Conservation (phyloP, 2,888 invertebrate genomes). For the Temnothorax unifasciatus region DNA sequence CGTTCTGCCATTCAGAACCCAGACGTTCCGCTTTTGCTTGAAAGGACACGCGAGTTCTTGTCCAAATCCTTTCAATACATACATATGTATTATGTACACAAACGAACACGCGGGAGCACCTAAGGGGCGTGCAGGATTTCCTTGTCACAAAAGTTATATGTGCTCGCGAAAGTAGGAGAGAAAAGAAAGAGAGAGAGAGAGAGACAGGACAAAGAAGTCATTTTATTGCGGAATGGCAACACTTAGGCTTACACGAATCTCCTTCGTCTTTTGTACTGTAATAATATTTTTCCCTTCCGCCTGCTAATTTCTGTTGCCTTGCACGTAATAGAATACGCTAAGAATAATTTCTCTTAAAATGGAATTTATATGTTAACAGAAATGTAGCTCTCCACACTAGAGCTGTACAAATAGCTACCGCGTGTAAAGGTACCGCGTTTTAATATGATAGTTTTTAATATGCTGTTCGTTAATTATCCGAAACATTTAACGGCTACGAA, state of each 20-base stretch:
- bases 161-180: constrained; percentile 43
- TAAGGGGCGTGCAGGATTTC: constrained; percentile 60
- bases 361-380: constrained; percentile 24
- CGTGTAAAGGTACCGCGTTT: no score
- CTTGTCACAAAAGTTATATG: constrained; percentile 70
- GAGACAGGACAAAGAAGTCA: constrained; percentile 74
- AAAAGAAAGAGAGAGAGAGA: constrained; percentile 1
- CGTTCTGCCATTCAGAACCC: constrained; percentile 39
- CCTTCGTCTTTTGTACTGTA: constrained; percentile 62
- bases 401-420: constrained; percentile 46
- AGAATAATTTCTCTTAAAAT: constrained; percentile 15
- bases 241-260: constrained; percentile 61
- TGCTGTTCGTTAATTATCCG: constrained; percentile 52
- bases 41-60: constrained; percentile 70
- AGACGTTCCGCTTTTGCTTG: constrained; percentile 55
- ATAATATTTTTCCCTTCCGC: constrained; percentile 79
- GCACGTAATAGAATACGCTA: constrained; percentile 64
- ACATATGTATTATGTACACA: constrained; percentile 54
- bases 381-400: constrained; percentile 21
- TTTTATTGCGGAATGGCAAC: constrained; percentile 79
- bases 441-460: constrained; percentile 19
- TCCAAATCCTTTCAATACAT: constrained; percentile 78
- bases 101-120: constrained; percentile 32
- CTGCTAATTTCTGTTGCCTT: constrained; percentile 77
- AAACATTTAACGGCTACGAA: constrained; percentile 46